Percentiles rank a stretch among this genome's conserved stretches.
These are phyloP conservation scores for Orgyia antiqua DNA, from an alignment of 2,888 invertebrate genomes.

Conservation along the genomic window DNA sequence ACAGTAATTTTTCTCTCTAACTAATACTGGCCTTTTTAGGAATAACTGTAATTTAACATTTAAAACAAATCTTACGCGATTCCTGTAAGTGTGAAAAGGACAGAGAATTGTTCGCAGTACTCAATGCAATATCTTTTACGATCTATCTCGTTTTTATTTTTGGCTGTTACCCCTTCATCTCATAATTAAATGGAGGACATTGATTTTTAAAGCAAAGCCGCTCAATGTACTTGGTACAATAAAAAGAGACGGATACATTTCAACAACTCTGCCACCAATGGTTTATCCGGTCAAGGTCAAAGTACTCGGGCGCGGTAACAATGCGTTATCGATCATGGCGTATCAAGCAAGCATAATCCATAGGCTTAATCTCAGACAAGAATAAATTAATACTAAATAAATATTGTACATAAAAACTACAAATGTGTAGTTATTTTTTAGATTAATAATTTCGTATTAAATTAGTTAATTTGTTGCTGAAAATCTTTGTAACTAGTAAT, in stretches of 20 bases:
- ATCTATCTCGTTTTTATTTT: too few species aligned
- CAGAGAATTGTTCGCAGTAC: conserved; percentile 4
- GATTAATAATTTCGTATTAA: too few species aligned
- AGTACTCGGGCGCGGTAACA: not conserved
- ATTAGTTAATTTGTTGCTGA: too few species aligned
- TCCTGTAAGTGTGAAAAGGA: conserved; percentile 16
- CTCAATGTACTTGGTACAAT: not conserved
- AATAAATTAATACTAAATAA: too few species aligned
- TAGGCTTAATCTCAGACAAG: too few species aligned
- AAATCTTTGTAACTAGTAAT: too few species aligned
- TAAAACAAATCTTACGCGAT: conserved; percentile 11
- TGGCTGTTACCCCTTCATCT: conserved; percentile 18
- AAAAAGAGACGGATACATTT: conserved; percentile 8
- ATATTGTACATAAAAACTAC: too few species aligned
- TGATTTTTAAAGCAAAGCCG: conserved; percentile 8
- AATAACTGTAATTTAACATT: conserved; percentile 4
- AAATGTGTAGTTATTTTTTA: too few species aligned
- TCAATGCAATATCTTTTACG: too few species aligned
- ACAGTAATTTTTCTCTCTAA: not conserved
- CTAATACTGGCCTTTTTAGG: not conserved
- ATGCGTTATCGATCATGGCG: not conserved
- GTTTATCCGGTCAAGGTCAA: not conserved
- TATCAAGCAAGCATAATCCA: too few species aligned
- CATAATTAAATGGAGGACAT: conserved; percentile 2
- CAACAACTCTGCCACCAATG: too few species aligned